Base-by-base conservation (phyloP, 2,113 vertebrate species). In the Mungos mungo region DNA sequence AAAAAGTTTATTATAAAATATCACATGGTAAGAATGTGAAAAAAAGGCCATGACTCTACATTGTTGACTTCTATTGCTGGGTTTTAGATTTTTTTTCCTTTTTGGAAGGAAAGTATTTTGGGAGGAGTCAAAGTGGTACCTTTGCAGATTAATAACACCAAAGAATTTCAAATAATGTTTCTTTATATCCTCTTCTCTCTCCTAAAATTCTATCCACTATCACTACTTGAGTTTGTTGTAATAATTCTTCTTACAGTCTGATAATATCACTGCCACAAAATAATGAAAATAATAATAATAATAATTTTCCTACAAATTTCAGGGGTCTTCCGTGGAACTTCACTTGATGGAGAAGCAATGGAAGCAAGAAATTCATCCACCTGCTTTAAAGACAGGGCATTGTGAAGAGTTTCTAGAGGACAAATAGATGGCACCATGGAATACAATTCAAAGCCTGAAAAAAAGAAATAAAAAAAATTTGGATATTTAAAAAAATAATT, bases 351-450 rank as follows among this genome's bases (percentile, higher is more conserved):
- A 95, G 97, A 97, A 97, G 99, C 99, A 96, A 99, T 98, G 72
- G 99, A 99, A 85, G 99, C 98, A 76, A 99, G 99, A 98, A 99
- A 99, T 98, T 99, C 99, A 98, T 99, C 99, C 97, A 99, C 99
- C 96, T 99, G 99, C 98, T 99, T 99, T 98, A 99, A 98, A 93
- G 99, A 99, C 52, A 99, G 98, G 47, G 99, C 99, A 96, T 99
- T 99, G 97, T 99, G 99, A 77, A 99, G 99, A 16, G 99, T 99
- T 99, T 99, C 99, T 98, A 99, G 98, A 83, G 99, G 99, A 94
- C 99, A 99, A 96, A 99, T 99, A 85, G 99, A 99, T 95, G 99
- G 99, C 96, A 99, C 99, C 99, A 99, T 99, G 96, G 99, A 99
- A 98, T 99, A 99, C 35, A 99, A 98, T 98, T 99, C 99, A 98